Percentiles rank a stretch among this genome's conserved stretches.
Evolutionary conservation across 1,140 invertebrate species (phyloP).

Genomic region (Phenacoccus solenopsis): DNA sequence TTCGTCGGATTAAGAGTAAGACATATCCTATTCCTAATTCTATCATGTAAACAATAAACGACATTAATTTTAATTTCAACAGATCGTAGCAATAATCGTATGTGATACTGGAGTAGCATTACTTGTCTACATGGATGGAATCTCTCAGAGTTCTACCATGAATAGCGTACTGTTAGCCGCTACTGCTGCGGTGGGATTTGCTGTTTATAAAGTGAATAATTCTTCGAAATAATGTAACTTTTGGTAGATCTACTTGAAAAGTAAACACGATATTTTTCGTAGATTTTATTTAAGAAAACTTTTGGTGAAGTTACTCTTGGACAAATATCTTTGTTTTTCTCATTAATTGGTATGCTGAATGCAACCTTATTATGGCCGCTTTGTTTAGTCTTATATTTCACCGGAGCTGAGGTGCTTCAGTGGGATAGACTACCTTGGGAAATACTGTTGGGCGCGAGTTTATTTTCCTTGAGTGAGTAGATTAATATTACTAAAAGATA

Average conservation of each 20-base stretch:
- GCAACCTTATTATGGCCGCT: constrained; percentile 75
- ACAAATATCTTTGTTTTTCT: constrained; percentile 77
- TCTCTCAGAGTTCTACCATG: constrained; percentile 61
- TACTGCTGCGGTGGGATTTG: constrained; percentile 73
- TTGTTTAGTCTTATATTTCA: constrained; percentile 67
- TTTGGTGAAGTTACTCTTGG: constrained; percentile 80
- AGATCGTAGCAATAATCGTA: constrained; percentile 91
- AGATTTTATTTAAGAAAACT: constrained; percentile 82
- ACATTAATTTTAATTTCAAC: constrained; percentile 22
- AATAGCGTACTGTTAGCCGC: constrained; percentile 81
- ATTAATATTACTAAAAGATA: background rate
- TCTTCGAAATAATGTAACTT: background rate
- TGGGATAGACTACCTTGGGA: constrained; percentile 70
- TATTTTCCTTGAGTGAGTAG: constrained; percentile 57
- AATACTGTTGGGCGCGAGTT: constrained; percentile 58
- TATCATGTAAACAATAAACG: background rate
- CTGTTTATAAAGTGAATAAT: constrained; percentile 70
- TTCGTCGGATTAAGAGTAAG: constrained; percentile 89
- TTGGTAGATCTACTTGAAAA: background rate
- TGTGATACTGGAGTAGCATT: constrained; percentile 87
- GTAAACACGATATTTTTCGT: constrained; percentile 13
- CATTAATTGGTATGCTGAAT: constrained; percentile 70
- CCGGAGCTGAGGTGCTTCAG: constrained; percentile 62
- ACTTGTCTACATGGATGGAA: constrained; percentile 86
- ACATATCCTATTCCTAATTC: background rate